Base-by-base conservation (phyloP, 2,888 invertebrate genomes). In the Drosophila kambysellisi region DNA sequence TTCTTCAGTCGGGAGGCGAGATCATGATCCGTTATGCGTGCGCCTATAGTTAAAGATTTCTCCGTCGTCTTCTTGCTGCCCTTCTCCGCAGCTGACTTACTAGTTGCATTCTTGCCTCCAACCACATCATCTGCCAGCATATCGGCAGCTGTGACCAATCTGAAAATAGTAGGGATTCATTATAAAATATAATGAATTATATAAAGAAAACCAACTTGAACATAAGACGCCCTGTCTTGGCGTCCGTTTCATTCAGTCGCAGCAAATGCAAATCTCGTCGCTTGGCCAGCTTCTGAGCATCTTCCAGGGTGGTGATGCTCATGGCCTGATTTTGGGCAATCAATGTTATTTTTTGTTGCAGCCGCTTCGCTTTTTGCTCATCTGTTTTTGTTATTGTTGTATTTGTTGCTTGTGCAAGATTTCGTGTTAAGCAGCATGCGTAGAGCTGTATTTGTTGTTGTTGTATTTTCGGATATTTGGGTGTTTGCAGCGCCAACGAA, bases 221-320 rank as follows among this genome's bases (percentile, higher is more conserved):
- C 15, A 96, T 93, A 15, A 96, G 95, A 51, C 96, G 94, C 39
- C 95, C 94, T 0, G 95, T 95, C 93, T 96, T 96, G 0, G 94
- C 93, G 92, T 96, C 96, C 6, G 94, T 92, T 91, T 97, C 96
- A 74, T 95, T 92, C 33, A 96, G 92, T 93, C 96, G 96, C 0
- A 96, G 94, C 67, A 97, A 93, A 90, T 95, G 96, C 73, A 97
- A 93, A 59, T 96, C 95, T 78, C 96, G 94, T 48, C 96, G 94
- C 68, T 94, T 94, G 0, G 97, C 95, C 70, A 97, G 85, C 91
- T 94, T 96, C 81, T 95, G 94, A 0, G 97, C 97, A 82, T 95
- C 95, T 76, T 95, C 95, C 33, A 97, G 77, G 33, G 96, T 95
- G 1, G 95, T 94, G 4, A 96, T 94, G 72, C 93, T 94, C 29